A percentile compares a stretch with the other conserved stretches of the same genome.
phyloP scores from a whole-genome alignment of 2,888 invertebrate genomes.

The Drosophila paramelanica region DNA sequence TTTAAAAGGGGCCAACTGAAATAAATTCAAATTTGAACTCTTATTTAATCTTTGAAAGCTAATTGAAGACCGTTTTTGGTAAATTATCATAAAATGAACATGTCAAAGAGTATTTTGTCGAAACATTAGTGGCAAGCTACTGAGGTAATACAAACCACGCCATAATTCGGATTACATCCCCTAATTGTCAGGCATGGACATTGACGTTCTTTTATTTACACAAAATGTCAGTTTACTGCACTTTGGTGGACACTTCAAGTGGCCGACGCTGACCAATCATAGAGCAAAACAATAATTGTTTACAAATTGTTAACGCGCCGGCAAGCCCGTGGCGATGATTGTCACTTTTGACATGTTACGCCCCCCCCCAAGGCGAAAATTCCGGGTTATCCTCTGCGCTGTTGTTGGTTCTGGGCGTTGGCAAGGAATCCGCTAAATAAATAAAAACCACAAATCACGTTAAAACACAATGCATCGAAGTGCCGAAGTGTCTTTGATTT shows the following conservation, averaged over 20 bases:
- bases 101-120: slow-evolving; percentile 3
- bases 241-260: slow-evolving; percentile 49
- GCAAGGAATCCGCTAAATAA: slow-evolving; percentile 56
- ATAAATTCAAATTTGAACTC: not conserved
- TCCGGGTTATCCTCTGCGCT: slow-evolving; percentile 30
- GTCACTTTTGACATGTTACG: slow-evolving; percentile 77
- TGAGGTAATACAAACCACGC: not conserved
- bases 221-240: slow-evolving; percentile 64
- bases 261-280: slow-evolving; percentile 65
- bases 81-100: not conserved
- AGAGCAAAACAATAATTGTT: slow-evolving; percentile 81
- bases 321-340: slow-evolving; percentile 60
- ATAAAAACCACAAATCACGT: slow-evolving; percentile 73
- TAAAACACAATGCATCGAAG: slow-evolving; percentile 44
- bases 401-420: slow-evolving; percentile 18
- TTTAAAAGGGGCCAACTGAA: slow-evolving; percentile 2
- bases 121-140: not conserved
- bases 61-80: not conserved
- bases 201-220: slow-evolving; percentile 63
- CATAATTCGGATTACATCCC: slow-evolving; percentile 35
- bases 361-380: slow-evolving; percentile 44
- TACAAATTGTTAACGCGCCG: slow-evolving; percentile 81
- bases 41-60: not conserved
- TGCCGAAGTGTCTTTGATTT: slow-evolving; percentile 74
- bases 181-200: slow-evolving; percentile 38